Evolutionary conservation across 1,140 invertebrate genomes (phyloP).

Genomic region (Drosophila azteca): DNA sequence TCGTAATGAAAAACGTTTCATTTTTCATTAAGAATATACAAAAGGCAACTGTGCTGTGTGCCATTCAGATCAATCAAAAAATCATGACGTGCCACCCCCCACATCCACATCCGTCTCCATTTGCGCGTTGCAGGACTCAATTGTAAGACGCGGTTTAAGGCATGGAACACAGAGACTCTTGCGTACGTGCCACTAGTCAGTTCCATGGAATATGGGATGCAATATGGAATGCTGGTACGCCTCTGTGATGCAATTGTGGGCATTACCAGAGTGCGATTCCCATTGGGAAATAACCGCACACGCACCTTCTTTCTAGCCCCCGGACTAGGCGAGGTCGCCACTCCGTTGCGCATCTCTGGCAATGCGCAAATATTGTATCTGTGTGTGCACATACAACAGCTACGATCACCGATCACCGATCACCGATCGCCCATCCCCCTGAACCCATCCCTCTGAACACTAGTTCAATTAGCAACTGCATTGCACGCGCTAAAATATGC

Average conservation of each 20-base stretch:
- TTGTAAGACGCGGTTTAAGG: conserved; percentile 54
- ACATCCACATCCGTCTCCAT: conserved; percentile 10
- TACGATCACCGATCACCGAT: conserved; percentile 34
- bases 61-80: conserved; percentile 83
- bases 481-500: conserved; percentile 78
- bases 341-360: conserved; percentile 77
- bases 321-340: conserved; percentile 73
- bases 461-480: conserved; percentile 83
- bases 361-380: conserved; percentile 56
- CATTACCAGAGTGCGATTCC: conserved; percentile 39
- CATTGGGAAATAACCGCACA: conserved; percentile 50
- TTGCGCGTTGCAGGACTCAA: conserved; percentile 16
- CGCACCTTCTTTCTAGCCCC: conserved; percentile 60
- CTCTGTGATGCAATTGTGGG: conserved; percentile 69
- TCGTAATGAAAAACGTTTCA: conserved; percentile 79
- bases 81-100: conserved; percentile 58
- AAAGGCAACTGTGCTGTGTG: conserved; percentile 78
- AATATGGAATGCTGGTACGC: conserved; percentile 29
- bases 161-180: background rate
- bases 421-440: conserved; percentile 25
- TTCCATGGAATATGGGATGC: background rate
- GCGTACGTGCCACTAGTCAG: conserved; percentile 54
- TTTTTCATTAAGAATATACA: conserved; percentile 76
- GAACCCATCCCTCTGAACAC: conserved; percentile 52
- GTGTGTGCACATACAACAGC: conserved; percentile 55